Evolutionary conservation across 2,888 invertebrate genomes (phyloP).

Genomic region (Dysmachus trigonus): DNA sequence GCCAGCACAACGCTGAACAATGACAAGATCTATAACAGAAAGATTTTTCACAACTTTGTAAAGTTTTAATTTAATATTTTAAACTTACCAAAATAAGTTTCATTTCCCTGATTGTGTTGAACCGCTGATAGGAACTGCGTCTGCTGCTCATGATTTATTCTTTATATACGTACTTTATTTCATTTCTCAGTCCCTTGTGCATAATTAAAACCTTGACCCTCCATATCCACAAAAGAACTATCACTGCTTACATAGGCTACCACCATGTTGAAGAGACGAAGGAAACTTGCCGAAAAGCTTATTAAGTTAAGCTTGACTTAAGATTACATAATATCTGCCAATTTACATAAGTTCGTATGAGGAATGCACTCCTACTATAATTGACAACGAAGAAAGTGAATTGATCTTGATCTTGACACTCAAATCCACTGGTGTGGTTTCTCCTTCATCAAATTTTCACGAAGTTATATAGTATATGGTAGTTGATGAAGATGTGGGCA

Average conservation of each 20-base stretch:
- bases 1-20: not conserved
- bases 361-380: not conserved
- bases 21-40: not conserved
- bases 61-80: not conserved
- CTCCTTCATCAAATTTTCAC: not conserved
- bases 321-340: not conserved
- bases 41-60: not conserved
- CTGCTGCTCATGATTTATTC: not conserved
- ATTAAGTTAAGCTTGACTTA: not conserved
- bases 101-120: not conserved
- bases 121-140: not conserved
- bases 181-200: not conserved
- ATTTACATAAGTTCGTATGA: not conserved
- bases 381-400: constrained; percentile 4
- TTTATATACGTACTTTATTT: not conserved
- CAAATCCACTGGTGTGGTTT: not conserved
- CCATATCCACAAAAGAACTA: not conserved
- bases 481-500: not conserved
- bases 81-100: not conserved
- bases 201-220: not conserved
- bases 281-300: not conserved
- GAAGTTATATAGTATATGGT: not conserved
- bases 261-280: not conserved
- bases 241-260: not conserved
- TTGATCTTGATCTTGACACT: constrained; percentile 28